Evolutionary conservation across 2,888 invertebrate species (phyloP), one percentile per base, ranked within the genome.

Genomic region (Gasteruption jaculator): DNA sequence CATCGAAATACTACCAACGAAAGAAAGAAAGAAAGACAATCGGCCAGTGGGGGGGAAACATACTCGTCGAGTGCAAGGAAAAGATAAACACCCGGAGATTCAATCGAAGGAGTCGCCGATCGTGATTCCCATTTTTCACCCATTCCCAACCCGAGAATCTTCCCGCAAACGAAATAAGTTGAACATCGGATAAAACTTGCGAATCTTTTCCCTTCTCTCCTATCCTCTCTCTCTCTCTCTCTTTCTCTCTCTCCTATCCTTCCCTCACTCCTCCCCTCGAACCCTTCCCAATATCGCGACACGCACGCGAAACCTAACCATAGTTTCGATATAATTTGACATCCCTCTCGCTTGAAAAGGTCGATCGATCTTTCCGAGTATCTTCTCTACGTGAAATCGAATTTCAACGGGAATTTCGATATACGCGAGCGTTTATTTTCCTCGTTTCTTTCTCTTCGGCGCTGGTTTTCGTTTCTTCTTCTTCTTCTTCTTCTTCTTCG

Each of bases 351-450:
- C n/a, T n/a, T n/a, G n/a, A n/a, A n/a, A n/a, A n/a, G n/a, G n/a
- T n/a, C n/a, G n/a, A n/a, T n/a, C n/a, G n/a, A n/a, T n/a, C n/a
- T n/a, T n/a, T n/a, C n/a, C n/a, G n/a, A n/a, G n/a, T n/a, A n/a
- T n/a, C n/a, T n/a, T n/a, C n/a, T n/a, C n/a, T n/a, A n/a, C n/a
- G n/a, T n/a, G n/a, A n/a, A n/a, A n/a, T n/a, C n/a, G n/a, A n/a
- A n/a, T n/a, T n/a, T n/a, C n/a, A n/a, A n/a, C n/a, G n/a, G n/a
- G n/a, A n/a, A n/a, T n/a, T n/a, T n/a, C n/a, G n/a, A n/a, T n/a
- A 18, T 43, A 25, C 41, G 39, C 44, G 50, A 45, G 40, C 52
- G 45, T 44, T 47, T 49, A 52, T 30, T 54, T 43, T 46, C 48
- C 49, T 49, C 43, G 47, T 11, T 10, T 33, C 22, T 20, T 20